Evolutionary conservation across 2,113 vertebrate species (phyloP).

Genomic region (Poecile atricapillus): DNA sequence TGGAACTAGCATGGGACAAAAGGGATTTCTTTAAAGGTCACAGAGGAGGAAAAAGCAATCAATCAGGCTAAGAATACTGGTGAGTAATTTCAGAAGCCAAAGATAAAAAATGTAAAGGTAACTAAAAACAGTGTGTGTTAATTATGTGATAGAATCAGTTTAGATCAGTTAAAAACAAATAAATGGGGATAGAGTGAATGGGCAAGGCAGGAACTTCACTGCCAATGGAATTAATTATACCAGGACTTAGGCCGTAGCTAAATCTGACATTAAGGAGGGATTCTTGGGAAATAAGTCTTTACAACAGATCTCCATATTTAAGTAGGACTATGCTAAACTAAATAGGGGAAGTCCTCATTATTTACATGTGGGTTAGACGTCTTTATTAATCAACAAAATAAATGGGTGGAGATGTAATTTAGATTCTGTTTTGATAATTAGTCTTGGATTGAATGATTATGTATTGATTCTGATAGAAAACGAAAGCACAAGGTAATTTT

Average conservation of each 20-base stretch:
- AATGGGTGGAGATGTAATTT: neutral
- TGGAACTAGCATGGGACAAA: neutral
- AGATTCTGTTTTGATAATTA: neutral
- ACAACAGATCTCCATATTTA: neutral
- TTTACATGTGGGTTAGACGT: neutral
- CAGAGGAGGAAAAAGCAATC: neutral
- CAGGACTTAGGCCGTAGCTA: neutral
- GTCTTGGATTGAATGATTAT: neutral
- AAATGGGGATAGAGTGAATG: neutral
- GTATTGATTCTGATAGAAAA: neutral
- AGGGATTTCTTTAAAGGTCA: neutral
- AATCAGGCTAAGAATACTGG: neutral
- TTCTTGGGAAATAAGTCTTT: neutral
- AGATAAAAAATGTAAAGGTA: conserved; percentile 31
- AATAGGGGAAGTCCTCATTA: neutral
- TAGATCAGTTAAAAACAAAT: conserved; percentile 10
- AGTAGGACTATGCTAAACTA: neutral
- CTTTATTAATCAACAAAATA: neutral
- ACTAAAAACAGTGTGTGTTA: neutral
- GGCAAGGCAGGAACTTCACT: neutral
- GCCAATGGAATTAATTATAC: neutral
- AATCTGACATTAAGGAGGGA: neutral
- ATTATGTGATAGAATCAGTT: conserved; percentile 7
- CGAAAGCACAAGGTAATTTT: neutral
- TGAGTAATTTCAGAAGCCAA: neutral